Percentiles rank a stretch among this genome's conserved stretches.
These are phyloP conservation scores for Crotalus helleri DNA, from an alignment of 2,113 vertebrate genomes.

Conservation along the genomic window DNA sequence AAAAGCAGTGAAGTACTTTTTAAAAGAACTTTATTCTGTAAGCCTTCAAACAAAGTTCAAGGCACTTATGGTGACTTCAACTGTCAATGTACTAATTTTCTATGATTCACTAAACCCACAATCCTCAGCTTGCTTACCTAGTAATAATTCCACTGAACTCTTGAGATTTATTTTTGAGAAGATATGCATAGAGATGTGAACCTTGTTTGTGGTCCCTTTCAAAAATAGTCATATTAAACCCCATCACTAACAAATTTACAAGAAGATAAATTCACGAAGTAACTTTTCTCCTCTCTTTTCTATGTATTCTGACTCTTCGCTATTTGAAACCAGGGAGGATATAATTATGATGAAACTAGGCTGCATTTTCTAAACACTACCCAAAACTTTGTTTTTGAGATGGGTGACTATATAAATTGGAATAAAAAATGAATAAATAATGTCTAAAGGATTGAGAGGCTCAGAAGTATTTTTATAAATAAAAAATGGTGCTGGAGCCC, in stretches of 20 bases:
- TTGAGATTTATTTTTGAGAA: not conserved
- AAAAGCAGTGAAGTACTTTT: not conserved
- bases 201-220: not conserved
- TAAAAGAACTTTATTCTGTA: not conserved
- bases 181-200: not conserved
- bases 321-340: not conserved
- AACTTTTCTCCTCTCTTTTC: not conserved
- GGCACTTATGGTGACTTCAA: not conserved
- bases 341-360: not conserved
- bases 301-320: not conserved
- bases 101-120: not conserved
- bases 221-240: not conserved
- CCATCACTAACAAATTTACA: not conserved
- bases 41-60: not conserved
- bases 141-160: not conserved
- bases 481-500: not conserved
- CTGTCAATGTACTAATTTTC: not conserved
- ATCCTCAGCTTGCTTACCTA: not conserved
- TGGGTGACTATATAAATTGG: not conserved
- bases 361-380: not conserved
- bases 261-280: not conserved
- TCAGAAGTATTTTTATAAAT: not conserved
- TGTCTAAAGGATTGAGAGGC: not conserved
- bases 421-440: not conserved
- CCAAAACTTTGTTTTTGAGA: not conserved